Base-by-base conservation (phyloP, 2,888 invertebrate genomes). In the Phyllotreta cruciferae region DNA sequence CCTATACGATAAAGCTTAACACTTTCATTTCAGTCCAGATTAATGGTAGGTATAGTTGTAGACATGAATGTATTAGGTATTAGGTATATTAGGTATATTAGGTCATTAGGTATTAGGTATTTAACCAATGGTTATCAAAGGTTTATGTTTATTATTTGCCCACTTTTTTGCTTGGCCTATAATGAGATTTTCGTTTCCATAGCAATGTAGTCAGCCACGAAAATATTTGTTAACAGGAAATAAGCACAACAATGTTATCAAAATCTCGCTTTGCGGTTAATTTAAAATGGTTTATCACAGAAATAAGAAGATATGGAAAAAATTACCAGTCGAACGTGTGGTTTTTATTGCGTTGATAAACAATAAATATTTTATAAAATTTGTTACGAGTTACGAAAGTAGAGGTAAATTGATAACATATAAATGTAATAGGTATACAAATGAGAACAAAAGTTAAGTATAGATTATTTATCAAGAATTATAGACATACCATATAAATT, bases 181-280 rank as follows among this genome's bases (percentile, higher is more conserved):
- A n/a, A 24, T 24, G 24, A 4, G 24, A 24, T 24, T 24, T 24
- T 24, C 24, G 24, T 24, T 24, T 24, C 24, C 11, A 52, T 34
- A 37, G 37, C n/a, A 49, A 49, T 52, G 3, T 9, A 52, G 38
- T 52, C 52, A 52, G 6, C 36, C n/a, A n/a, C 10, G 13, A 52
- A 37, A 52, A 38, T 13, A 52, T 24, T 24, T 52, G 37, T 37
- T 56, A 60, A 66, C 65, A 68, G 71, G 71, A 71, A 71, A 64
- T 63, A 66, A 64, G 66, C 56, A 66, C 53, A 41, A 44, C 55
- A 44, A 60, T 60, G 71, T 70, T 73, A 71, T 66, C 63, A 64
- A 57, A 70, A 66, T 68, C 61, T 66, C 63, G 67, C 64, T 66
- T 64, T 71, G 70, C 58, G 70, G 70, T 71, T 60, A 66, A 66